Conservation (phyloP, 2,888 invertebrate genomes). For the Autographa pulchrina region DNA sequence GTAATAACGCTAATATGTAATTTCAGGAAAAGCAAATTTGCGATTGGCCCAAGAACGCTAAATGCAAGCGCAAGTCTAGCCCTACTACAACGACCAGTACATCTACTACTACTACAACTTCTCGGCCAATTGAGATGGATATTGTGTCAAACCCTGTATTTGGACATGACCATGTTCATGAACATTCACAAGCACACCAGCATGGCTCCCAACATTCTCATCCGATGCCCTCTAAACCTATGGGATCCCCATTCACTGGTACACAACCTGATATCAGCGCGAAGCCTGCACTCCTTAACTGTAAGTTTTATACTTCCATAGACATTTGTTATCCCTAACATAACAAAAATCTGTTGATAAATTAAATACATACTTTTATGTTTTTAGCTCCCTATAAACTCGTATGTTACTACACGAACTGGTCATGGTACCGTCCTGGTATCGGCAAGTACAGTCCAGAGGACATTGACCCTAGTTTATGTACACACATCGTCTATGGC, state of each 20-base stretch:
- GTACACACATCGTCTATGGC: constrained; percentile 98
- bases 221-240: constrained; percentile 60
- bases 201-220: constrained; percentile 41
- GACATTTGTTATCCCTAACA: neutral
- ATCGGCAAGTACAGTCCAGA: constrained; percentile 95
- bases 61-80: constrained; percentile 84
- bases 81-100: constrained; percentile 66
- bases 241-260: constrained; percentile 75
- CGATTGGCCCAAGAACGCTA: constrained; percentile 92
- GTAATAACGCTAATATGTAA: constrained; percentile 30
- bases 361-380: constrained; percentile 5
- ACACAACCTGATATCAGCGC: constrained; percentile 66
- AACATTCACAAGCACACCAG: constrained; percentile 29
- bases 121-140: constrained; percentile 61
- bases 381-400: constrained; percentile 93
- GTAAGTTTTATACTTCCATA: constrained; percentile 69
- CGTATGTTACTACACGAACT: constrained; percentile 97
- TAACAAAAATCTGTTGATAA: constrained; percentile 11
- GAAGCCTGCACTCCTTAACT: constrained; percentile 76
- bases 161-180: constrained; percentile 39
- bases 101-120: constrained; percentile 62
- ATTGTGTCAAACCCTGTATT: constrained; percentile 43
- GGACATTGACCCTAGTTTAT: constrained; percentile 95
- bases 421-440: constrained; percentile 97
- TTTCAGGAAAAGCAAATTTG: constrained; percentile 90